Conservation (phyloP, 2,888 invertebrate genomes). For the Cephus nigrinus region DNA sequence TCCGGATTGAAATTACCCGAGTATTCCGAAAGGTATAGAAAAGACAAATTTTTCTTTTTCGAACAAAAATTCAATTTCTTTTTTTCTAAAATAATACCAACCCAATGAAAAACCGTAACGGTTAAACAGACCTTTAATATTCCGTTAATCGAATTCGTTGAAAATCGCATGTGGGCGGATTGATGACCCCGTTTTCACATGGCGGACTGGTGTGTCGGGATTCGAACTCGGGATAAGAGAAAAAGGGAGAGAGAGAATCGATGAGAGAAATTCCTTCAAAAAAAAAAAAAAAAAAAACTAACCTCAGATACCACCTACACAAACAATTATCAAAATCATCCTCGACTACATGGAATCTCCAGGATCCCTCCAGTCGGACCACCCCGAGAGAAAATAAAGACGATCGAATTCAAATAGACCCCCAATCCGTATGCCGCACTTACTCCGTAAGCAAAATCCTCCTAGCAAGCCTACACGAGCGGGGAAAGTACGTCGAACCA, state of each 20-base stretch:
- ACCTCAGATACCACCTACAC: not conserved
- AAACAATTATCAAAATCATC: not conserved
- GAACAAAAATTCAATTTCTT: not conserved
- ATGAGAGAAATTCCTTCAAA: not conserved
- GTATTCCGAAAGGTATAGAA: not conserved
- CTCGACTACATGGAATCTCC: not conserved
- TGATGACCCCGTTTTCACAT: not conserved
- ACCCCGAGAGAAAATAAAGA: not conserved
- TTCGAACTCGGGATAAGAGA: not conserved
- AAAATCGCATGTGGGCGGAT: slow-evolving; percentile 23
- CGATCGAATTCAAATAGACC: not conserved
- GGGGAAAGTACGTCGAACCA: not conserved
- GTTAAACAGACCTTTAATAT: slow-evolving; percentile 25
- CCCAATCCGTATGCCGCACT: not conserved
- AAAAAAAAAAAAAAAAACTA: not conserved
- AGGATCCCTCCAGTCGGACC: not conserved
- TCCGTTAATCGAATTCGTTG: slow-evolving; percentile 32
- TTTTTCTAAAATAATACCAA: not conserved
- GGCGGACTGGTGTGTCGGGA: not conserved
- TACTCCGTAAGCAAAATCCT: not conserved
- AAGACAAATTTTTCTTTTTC: not conserved
- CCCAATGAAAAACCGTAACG: not conserved
- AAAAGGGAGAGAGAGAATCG: not conserved
- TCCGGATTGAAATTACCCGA: not conserved
- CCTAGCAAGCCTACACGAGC: not conserved